These are phyloP conservation scores for Remorina albescens DNA, from an alignment of 2,797 vertebrate species.

Conservation along the genomic window DNA sequence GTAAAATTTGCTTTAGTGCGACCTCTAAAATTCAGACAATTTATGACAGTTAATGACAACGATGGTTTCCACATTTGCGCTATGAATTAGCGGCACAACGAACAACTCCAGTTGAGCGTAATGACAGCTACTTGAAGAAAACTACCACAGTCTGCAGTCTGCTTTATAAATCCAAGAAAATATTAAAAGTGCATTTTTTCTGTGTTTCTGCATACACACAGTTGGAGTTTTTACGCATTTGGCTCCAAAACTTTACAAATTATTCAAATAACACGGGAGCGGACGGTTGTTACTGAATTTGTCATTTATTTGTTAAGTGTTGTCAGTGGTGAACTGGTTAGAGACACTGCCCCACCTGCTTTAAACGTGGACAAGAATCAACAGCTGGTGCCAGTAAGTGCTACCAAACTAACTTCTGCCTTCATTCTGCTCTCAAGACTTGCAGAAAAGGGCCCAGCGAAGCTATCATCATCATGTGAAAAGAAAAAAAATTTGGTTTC, in stretches of 20 bases:
- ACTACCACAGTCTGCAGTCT: too few relatives aligned
- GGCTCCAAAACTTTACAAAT: background rate
- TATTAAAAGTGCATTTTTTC: background rate
- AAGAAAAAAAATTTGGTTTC: conserved; percentile 21
- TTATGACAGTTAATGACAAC: too few relatives aligned
- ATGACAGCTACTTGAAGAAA: background rate
- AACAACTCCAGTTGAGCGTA: background rate
- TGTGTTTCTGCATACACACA: background rate
- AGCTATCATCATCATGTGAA: conserved; percentile 29
- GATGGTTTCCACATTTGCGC: background rate
- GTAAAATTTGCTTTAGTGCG: background rate
- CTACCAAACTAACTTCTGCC: conserved; percentile 1
- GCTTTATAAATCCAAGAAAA: background rate
- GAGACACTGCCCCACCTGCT: background rate
- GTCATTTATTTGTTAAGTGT: too few relatives aligned
- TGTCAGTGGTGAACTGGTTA: background rate
- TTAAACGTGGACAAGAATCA: conserved; percentile 1
- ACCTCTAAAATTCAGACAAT: background rate
- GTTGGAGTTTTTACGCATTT: background rate
- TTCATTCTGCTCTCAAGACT: background rate
- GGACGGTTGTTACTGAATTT: background rate
- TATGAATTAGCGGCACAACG: background rate
- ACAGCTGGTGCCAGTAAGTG: background rate
- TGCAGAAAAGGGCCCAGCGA: conserved; percentile 7
- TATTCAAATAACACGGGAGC: background rate